These are phyloP conservation scores for Cisticola juncidis DNA, from an alignment of 2,113 vertebrate genomes.

Conservation along the genomic window DNA sequence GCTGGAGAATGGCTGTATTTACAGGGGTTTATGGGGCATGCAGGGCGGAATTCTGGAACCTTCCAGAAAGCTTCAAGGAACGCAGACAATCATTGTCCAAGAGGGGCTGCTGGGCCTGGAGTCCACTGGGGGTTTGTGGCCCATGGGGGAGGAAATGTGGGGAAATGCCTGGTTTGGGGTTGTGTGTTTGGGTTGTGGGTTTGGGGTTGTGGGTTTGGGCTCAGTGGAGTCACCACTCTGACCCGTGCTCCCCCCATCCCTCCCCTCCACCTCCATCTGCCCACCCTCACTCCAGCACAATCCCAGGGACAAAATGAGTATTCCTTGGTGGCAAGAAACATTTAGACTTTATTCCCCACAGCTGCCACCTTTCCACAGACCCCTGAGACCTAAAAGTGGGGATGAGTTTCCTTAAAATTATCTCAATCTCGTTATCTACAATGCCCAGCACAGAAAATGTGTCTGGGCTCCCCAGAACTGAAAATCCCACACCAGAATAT, in stretches of 20 bases:
- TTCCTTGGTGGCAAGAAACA: background rate
- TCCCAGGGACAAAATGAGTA: background rate
- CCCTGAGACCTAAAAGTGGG: background rate
- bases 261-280: background rate
- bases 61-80: background rate
- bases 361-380: background rate
- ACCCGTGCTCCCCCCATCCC: background rate
- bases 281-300: background rate
- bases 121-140: background rate
- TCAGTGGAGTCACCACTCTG: fast-evolving
- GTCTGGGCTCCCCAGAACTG: background rate
- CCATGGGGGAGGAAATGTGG: background rate
- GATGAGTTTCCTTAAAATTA: background rate
- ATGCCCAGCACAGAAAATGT: background rate
- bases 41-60: background rate
- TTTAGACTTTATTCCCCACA: background rate
- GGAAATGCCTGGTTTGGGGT: background rate
- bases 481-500: background rate
- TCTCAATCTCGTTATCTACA: background rate
- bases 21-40: background rate
- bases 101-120: background rate
- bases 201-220: background rate
- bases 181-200: background rate
- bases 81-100: background rate
- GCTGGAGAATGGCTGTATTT: background rate